Evolutionary conservation across 1,140 invertebrate genomes (phyloP), one percentile per base, ranked within the genome.

Genomic region (Drosophila lacertosa): DNA sequence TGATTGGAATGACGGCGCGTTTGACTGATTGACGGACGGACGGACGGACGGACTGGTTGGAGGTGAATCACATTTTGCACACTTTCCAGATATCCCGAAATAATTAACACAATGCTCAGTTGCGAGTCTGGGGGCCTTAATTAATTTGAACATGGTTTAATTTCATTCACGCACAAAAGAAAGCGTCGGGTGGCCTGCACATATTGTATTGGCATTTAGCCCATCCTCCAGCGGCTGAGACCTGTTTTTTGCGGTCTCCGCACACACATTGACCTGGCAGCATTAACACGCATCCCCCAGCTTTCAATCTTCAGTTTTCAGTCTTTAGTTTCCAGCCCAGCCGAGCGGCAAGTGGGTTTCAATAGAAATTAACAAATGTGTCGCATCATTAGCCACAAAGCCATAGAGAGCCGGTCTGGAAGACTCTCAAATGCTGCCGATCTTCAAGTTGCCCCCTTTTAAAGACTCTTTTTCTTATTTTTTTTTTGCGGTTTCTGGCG

Each of bases 281-380:
- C 58, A 67, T 67, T 60, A 53, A 15, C 47, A 60, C 50, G 13
- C 50, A 51, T 13, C 63, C 26, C 60, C 60, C 20, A 1, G 7
- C 40, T 20, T 7, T 16, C 18, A n/a, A 2, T 2, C 3, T 3
- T 1, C 33, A 13, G 35, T 5, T 6, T 7, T 9, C 15, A 16
- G 37, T 15, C 15, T 39, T 4, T 4, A 51, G 18, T 37, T 59
- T 57, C 39, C 68, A 77, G 57, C 37, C 26, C 33, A 77, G 45
- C 66, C 70, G 74, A 22, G 16, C 22, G 40, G 72, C 74, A 77
- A 77, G 74, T 89, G 77, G 70, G 77, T 67, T 71, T 78, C 82
- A 78, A 89, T 89, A 88, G 82, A 88, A 88, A 88, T 88, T 88
- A 88, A 83, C 82, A 88, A 88, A 88, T 88, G 82, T 88, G 82